These are phyloP conservation scores for Etheostoma cragini DNA, from an alignment of 2,113 vertebrate species.

Conservation along the genomic window DNA sequence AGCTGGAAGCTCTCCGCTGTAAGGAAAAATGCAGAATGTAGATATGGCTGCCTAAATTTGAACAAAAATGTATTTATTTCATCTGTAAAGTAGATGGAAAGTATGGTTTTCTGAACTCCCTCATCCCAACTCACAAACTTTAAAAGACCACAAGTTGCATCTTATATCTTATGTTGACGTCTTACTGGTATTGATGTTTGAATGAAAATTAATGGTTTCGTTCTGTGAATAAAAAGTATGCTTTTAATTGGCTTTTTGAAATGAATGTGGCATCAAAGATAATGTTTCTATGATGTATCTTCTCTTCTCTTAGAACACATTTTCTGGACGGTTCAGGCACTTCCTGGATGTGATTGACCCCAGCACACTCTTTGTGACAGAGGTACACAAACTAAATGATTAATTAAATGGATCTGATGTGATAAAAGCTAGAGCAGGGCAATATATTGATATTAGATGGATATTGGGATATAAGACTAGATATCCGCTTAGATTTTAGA, in stretches of 20 bases:
- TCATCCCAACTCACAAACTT: not conserved
- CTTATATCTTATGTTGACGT: not conserved
- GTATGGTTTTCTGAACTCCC: conserved; percentile 5
- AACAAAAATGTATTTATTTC: not conserved
- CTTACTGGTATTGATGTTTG: not conserved
- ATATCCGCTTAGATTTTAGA: too few species aligned
- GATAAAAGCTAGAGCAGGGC: not conserved
- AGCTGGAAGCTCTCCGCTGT: conserved; percentile 48
- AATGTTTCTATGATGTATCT: not conserved
- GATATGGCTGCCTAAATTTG: not conserved
- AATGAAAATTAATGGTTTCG: not conserved
- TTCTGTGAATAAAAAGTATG: not conserved
- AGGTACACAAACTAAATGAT: conserved; percentile 81
- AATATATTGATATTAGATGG: too few species aligned
- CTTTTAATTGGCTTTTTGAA: not conserved
- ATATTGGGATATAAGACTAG: too few species aligned
- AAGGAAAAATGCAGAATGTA: not conserved
- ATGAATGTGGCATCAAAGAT: not conserved
- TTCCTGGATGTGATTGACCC: conserved; percentile 96
- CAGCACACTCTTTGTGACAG: conserved; percentile 90
- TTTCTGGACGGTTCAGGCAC: conserved; percentile 91
- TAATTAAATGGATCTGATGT: not conserved
- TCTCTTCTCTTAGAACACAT: conserved; percentile 83
- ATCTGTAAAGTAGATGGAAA: not conserved
- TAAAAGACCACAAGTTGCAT: not conserved